Evolutionary conservation across 2,113 vertebrate genomes (phyloP).

Genomic region (Nannobrachium achirus): DNA sequence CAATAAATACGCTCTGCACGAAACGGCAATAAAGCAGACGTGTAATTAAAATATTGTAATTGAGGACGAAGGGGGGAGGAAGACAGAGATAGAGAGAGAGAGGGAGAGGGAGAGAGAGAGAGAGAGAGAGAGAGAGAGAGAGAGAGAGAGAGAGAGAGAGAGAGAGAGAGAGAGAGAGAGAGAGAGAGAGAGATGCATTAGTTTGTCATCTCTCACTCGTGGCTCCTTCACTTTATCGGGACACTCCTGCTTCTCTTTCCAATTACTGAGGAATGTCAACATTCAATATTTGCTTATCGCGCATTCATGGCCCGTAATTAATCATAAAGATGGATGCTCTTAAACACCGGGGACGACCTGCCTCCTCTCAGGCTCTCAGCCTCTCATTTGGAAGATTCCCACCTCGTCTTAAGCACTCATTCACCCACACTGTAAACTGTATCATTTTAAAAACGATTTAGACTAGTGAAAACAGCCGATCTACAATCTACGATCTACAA

Average conservation of each 20-base stretch:
- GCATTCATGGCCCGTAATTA: conserved; percentile 58
- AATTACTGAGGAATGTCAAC: conserved; percentile 64
- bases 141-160: conserved; percentile 32
- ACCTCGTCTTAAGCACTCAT: no score
- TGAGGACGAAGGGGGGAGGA: no score
- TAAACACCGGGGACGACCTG: conserved; percentile 14
- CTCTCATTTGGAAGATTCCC: conserved; percentile 20
- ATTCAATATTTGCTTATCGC: conserved; percentile 67
- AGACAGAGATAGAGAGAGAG: no score
- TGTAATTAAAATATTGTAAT: no score
- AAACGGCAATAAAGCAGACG: no score
- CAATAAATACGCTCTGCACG: no score
- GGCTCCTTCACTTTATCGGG: conserved; percentile 31
- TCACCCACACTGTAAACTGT: no score
- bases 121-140: no score
- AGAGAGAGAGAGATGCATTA: conserved; percentile 39
- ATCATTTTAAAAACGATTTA: conserved; percentile 13
- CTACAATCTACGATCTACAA: no score
- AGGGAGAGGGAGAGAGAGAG: conserved; percentile 24
- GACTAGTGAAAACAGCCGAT: background rate
- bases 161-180: conserved; percentile 22
- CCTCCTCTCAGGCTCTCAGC: conserved; percentile 29
- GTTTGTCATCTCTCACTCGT: conserved; percentile 53
- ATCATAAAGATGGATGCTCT: conserved; percentile 55
- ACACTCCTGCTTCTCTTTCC: conserved; percentile 60